Conservation (phyloP, 30 jellyfish, hydroid and myxozoan genomes). For the Nemopilema nomurai region DNA sequence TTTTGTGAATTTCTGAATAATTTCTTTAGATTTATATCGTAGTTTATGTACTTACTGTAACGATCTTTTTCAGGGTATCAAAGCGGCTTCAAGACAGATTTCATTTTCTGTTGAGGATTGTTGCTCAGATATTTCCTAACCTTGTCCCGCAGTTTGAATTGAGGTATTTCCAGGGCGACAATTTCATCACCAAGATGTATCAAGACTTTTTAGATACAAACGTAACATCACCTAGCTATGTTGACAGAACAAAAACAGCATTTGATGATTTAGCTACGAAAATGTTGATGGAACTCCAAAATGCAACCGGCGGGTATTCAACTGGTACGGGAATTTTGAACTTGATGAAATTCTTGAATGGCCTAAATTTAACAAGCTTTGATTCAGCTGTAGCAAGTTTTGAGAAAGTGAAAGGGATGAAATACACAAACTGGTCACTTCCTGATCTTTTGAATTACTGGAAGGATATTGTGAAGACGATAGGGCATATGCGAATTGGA, state of each 20-base stretch:
- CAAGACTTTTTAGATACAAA: constrained; percentile 49
- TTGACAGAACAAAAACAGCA: not conserved
- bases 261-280: constrained; percentile 28
- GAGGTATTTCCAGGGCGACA: constrained; percentile 24
- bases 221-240: constrained; percentile 21
- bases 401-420: constrained; percentile 44
- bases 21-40: too few species aligned
- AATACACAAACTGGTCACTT: constrained; percentile 41
- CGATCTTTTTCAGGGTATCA: constrained; percentile 5
- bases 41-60: too few species aligned
- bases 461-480: constrained; percentile 27
- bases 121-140: constrained; percentile 45
- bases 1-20: too few species aligned
- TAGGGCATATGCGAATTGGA: constrained; percentile 58
- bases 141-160: constrained; percentile 14
- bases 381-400: constrained; percentile 44
- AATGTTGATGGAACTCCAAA: constrained; percentile 30
- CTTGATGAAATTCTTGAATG: constrained; percentile 37
- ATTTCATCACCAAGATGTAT: constrained; percentile 38
- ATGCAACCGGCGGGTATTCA: constrained; percentile 70
- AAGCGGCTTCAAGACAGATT: constrained; percentile 5
- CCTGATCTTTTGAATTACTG: constrained; percentile 41
- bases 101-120: constrained; percentile 33
- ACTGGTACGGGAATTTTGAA: constrained; percentile 50
- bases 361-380: constrained; percentile 61